Conservation (phyloP, 2,113 vertebrate genomes). For the Oceanites oceanicus region DNA sequence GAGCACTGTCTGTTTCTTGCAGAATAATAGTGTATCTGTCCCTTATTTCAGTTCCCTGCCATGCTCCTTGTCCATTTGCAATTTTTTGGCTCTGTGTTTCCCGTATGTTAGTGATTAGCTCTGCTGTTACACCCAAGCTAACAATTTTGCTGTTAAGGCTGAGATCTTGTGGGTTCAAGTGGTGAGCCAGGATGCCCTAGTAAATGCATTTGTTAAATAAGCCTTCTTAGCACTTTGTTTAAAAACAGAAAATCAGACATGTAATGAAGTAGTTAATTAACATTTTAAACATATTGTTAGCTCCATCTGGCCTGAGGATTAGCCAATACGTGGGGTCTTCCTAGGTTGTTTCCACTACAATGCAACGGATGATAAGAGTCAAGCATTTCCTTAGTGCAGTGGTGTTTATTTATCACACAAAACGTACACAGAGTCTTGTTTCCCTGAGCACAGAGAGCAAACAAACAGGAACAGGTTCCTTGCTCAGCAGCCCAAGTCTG, state of each 20-base stretch:
- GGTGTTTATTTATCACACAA: neutral
- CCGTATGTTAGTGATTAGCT: neutral
- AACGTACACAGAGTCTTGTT: neutral
- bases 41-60: neutral
- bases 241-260: neutral
- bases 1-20: neutral
- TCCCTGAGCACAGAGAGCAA: constrained; percentile 27
- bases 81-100: neutral
- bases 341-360: constrained; percentile 3
- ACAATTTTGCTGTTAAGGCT: neutral
- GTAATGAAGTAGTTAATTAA: neutral
- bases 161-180: neutral
- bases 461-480: constrained; percentile 36
- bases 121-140: neutral
- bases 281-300: constrained; percentile 12
- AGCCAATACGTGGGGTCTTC: neutral
- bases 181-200: neutral
- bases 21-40: neutral
- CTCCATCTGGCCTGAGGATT: neutral
- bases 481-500: neutral
- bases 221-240: neutral
- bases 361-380: neutral
- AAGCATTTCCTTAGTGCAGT: neutral
- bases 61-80: neutral
- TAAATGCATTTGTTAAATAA: neutral